phyloP scores from a whole-genome alignment of 2,888 invertebrate species.

The Protodeltote pygarga region DNA sequence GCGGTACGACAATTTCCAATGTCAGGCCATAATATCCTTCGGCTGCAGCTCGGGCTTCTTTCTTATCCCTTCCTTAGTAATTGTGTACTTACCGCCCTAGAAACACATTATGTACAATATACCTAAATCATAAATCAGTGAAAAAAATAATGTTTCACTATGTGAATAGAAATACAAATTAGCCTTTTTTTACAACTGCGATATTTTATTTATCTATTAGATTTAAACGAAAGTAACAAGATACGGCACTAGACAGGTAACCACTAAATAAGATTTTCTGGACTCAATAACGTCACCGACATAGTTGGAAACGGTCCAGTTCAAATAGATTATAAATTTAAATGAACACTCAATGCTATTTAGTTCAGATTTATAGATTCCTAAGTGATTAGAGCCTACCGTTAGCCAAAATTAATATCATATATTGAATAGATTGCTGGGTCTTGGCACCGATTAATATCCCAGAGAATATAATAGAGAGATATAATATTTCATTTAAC shows the following conservation, averaged over 20 bases:
- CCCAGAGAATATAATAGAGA: constrained; percentile 4
- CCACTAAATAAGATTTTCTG: constrained; percentile 18
- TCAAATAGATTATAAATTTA: constrained; percentile 29
- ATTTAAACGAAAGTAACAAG: too few relatives aligned
- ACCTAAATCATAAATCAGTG: too few relatives aligned
- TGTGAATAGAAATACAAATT: too few relatives aligned
- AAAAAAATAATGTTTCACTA: too few relatives aligned
- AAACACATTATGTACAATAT: too few relatives aligned
- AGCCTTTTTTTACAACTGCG: too few relatives aligned
- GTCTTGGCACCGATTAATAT: constrained; percentile 4
- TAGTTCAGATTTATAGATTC: constrained; percentile 27
- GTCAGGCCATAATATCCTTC: too few relatives aligned
- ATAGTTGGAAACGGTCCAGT: constrained; percentile 24
- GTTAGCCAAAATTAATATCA: constrained; percentile 16
- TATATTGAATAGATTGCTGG: constrained; percentile 28
- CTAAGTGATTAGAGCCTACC: constrained; percentile 21
- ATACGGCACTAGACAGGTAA: constrained; percentile 17
- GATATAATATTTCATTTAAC: constrained; percentile 13
- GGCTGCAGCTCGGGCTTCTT: too few relatives aligned
- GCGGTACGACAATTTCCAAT: too few relatives aligned
- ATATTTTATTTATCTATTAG: too few relatives aligned
- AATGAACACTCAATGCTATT: constrained; percentile 33
- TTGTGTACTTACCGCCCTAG: too few relatives aligned
- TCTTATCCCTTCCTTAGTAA: too few relatives aligned
- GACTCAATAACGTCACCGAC: constrained; percentile 1